Conservation (phyloP, 2,888 invertebrate species). For the Cepaea hortensis region DNA sequence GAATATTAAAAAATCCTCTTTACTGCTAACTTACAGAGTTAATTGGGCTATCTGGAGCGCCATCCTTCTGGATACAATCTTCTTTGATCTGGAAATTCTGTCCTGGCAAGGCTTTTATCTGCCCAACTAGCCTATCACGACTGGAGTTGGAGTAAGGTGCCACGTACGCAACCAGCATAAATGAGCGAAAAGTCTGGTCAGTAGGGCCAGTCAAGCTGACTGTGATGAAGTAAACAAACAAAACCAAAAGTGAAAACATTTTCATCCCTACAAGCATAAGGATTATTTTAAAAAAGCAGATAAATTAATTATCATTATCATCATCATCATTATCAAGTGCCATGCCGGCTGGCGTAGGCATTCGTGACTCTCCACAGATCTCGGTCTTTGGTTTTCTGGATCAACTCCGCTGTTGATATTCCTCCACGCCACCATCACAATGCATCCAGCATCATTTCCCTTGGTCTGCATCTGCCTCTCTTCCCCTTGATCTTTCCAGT, state of each 20-base stretch:
- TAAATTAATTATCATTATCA: too few relatives aligned
- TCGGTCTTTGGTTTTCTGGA: too few relatives aligned
- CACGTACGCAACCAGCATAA: conserved; percentile 62
- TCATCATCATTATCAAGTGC: too few relatives aligned
- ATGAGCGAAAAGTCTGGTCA: conserved; percentile 57
- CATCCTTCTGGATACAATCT: conserved; percentile 40
- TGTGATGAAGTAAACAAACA: conserved; percentile 44
- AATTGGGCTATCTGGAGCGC: not conserved
- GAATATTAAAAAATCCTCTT: not conserved
- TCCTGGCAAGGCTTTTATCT: conserved; percentile 18
- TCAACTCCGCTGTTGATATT: too few relatives aligned
- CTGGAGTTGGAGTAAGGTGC: conserved; percentile 16
- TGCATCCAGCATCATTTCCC: too few relatives aligned
- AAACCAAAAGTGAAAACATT: not conserved
- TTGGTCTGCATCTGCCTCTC: too few relatives aligned
- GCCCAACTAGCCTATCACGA: conserved; percentile 20
- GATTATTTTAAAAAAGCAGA: too few relatives aligned
- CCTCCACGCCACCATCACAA: too few relatives aligned
- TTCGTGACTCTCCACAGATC: too few relatives aligned
- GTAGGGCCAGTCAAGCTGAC: conserved; percentile 60
- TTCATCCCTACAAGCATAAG: not conserved
- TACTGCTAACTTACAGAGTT: conserved; percentile 11
- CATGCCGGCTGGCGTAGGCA: too few relatives aligned
- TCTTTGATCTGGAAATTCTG: conserved; percentile 23
- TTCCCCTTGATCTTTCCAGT: too few relatives aligned